Base-by-base conservation (phyloP, 2,113 vertebrate species). In the Danio rerio region DNA sequence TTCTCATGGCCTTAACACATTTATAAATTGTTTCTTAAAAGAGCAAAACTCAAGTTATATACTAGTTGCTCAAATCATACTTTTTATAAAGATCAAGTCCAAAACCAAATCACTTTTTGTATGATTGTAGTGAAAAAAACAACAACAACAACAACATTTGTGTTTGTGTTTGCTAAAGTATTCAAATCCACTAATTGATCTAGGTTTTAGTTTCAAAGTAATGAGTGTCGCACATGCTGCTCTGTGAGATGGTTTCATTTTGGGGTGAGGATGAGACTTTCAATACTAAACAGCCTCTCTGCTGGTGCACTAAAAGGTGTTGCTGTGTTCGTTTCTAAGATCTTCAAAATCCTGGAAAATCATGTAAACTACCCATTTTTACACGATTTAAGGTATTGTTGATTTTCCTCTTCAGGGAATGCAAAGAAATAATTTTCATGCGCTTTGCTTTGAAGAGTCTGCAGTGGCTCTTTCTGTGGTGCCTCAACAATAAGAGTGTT, bases 201-300 rank as follows among this genome's bases (percentile, higher is more conserved):
- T 16, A 6, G 63, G 7, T 66, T 66, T 66, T 43, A 9, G 43
- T 66, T 47, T 68, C 65, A 68, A 45, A 62, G 63, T 66, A 66
- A 43, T 1, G 18, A 21, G 50, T 70, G 68, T 70, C 50, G 9
- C 47, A 3, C 70, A 73, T 50, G 10, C 8, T n/a, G n/a, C n/a
- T n/a, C n/a, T n/a, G n/a, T n/a, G n/a, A n/a, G n/a, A n/a, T n/a
- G 20, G 52, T 73, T 73, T 3, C 71, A 8, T 55, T 73, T 31
- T 72, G 49, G 70, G 50, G 70, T 72, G 18, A 72, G 20, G 21
- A 72, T 55, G 18, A 72, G 70, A 31, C 70, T 40, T 55, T 12
- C 70, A 15, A 31, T 21, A 16, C 49, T 55, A 55, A 53, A 72
- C 11, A 55, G 49, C 7, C 69, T 52, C 12, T 72, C 69, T 15